These are phyloP conservation scores for Metridium senile DNA, from an alignment of 92 coral and sea anemone genomes.

Conservation along the genomic window DNA sequence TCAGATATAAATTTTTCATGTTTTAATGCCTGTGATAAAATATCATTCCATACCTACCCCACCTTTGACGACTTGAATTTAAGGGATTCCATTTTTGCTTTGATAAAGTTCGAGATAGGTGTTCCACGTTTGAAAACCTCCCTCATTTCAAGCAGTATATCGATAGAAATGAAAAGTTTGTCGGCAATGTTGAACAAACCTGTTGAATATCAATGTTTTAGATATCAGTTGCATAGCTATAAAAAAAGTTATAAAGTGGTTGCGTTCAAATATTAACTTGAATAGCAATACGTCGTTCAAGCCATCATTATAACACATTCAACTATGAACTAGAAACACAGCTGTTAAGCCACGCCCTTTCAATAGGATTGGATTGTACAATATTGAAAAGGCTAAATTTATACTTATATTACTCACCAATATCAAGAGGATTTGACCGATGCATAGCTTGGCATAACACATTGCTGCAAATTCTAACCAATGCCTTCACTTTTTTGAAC, in stretches of 20 bases:
- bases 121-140: slow-evolving; percentile 36
- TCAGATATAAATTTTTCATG: not conserved
- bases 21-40: not conserved
- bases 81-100: slow-evolving; percentile 21
- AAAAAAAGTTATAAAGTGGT: too few relatives aligned
- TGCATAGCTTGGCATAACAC: slow-evolving; percentile 32
- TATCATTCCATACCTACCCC: not conserved
- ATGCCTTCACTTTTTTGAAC: slow-evolving; percentile 7
- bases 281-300: too few relatives aligned
- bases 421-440: slow-evolving; percentile 18
- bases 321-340: too few relatives aligned
- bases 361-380: too few relatives aligned
- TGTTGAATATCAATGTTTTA: too few relatives aligned
- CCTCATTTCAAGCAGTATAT: slow-evolving; percentile 35
- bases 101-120: slow-evolving; percentile 33
- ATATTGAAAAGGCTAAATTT: too few relatives aligned
- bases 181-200: slow-evolving; percentile 50
- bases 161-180: slow-evolving; percentile 34
- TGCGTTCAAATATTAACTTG: too few relatives aligned
- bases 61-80: slow-evolving; percentile 19
- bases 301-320: too few relatives aligned
- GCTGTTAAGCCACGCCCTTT: too few relatives aligned
- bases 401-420: slow-evolving; percentile 23
- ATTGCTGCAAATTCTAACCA: slow-evolving; percentile 23
- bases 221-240: too few relatives aligned